A percentile compares a stretch with the other conserved stretches of the same genome.
These are phyloP conservation scores for Enoplosus armatus DNA, from an alignment of 2,797 vertebrate genomes.

Conservation along the genomic window DNA sequence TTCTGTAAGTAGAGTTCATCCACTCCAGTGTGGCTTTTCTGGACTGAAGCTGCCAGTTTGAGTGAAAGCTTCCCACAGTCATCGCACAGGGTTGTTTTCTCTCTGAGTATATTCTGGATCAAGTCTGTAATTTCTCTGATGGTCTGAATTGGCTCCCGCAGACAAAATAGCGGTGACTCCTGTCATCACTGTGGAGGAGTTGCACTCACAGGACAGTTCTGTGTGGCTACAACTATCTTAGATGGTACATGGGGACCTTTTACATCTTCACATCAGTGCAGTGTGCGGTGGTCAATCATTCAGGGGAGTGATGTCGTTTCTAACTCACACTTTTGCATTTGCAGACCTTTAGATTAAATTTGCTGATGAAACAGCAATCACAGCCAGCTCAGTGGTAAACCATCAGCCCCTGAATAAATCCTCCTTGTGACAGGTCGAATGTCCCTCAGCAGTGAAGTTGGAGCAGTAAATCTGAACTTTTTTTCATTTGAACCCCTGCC, in stretches of 20 bases:
- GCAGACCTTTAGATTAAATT: background rate
- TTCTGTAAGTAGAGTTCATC: slow-evolving; percentile 10
- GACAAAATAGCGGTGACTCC: slow-evolving; percentile 33
- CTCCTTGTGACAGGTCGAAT: background rate
- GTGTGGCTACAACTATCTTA: background rate
- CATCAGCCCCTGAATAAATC: background rate
- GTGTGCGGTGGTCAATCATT: background rate
- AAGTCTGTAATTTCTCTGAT: slow-evolving; percentile 38
- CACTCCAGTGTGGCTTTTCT: slow-evolving; percentile 18
- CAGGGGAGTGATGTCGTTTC: background rate
- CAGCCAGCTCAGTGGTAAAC: background rate
- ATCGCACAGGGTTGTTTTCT: slow-evolving; percentile 6
- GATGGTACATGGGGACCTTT: background rate
- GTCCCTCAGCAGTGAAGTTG: slow-evolving; percentile 13
- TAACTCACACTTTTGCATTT: background rate
- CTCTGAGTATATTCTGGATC: slow-evolving; percentile 11
- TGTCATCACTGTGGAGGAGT: background rate
- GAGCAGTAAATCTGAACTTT: background rate
- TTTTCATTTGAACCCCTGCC: slow-evolving; percentile 19
- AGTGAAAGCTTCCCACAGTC: slow-evolving; percentile 28
- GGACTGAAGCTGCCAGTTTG: slow-evolving; percentile 24
- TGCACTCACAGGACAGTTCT: background rate
- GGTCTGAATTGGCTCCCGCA: slow-evolving; percentile 8
- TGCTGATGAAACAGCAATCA: background rate
- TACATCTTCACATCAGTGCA: background rate